Base-by-base conservation (phyloP, 2,113 vertebrate genomes). In the Brachyistius frenatus region DNA sequence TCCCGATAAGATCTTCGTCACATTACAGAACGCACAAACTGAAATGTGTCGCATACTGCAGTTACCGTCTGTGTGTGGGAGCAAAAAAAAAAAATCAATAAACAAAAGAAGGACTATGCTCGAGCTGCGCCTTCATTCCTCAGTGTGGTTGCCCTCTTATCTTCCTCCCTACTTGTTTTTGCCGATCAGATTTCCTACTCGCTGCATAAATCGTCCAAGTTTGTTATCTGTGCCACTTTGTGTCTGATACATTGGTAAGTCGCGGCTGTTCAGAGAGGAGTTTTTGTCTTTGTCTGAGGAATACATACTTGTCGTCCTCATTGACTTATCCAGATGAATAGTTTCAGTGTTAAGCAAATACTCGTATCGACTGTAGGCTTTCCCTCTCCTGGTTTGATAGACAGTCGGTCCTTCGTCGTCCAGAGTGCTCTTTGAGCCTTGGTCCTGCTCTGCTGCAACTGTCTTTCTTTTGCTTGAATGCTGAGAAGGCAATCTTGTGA, bases 191-290 rank as follows among this genome's bases (percentile, higher is more conserved):
- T 93, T 96, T 46, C 96, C 97, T 0, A 94, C 79, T 54, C 95
- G 95, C 67, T 98, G 97, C 95, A 98, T 96, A 90, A 98, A 96
- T 31, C 94, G 94, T 37, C 96, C 96, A 81, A 98, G 92, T 79
- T 95, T 97, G 64, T 97, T 98, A 81, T 97, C 96, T 60, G 92
- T 87, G 66, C 91, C 84, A 4, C 94, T 90, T 52, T 95, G 65
- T 0, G 94, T 80, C 64, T 91, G 95, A 52, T 92, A 92, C 32
- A 41, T 41, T 5, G 84, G 63, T 41, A 92, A 53, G 67, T 93
- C 94, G 11, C 81, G 39, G 37, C 92, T 90, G 67, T 68, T 95
- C 52, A 90, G 2, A 8, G 81, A 81, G 6, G 93, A 33, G 16
- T 77, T 49, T 64, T 90, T 89, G 63, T 74, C 86, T 76, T 93